phyloP scores from a whole-genome alignment of 2,888 invertebrate species.

The Philereme vetulata region DNA sequence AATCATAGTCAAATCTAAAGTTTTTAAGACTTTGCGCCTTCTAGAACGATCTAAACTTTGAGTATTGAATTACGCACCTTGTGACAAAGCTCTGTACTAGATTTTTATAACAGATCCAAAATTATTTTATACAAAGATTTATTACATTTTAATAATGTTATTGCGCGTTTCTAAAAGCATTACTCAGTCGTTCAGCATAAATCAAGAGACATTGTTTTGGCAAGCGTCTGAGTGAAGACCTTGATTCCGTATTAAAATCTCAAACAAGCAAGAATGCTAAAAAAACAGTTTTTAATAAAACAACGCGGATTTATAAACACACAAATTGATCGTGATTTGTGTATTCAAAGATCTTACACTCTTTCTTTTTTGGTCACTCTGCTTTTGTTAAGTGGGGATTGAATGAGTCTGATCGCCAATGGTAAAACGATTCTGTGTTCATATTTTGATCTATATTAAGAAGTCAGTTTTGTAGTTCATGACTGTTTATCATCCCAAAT shows the following conservation, averaged over 20 bases:
- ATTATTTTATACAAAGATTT: slow-evolving; percentile 51
- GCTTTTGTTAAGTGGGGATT: no score
- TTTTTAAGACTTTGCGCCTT: no score
- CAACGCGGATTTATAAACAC: slow-evolving; percentile 1
- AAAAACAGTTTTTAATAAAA: slow-evolving; percentile 49
- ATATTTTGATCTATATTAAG: no score
- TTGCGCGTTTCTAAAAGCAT: slow-evolving; percentile 41
- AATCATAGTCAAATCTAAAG: no score
- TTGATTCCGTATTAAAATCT: slow-evolving; percentile 59
- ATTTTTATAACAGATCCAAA: slow-evolving; percentile 48
- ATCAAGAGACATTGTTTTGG: slow-evolving; percentile 62
- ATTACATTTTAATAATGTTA: slow-evolving; percentile 49
- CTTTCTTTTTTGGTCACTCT: no score
- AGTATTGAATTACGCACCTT: neutral
- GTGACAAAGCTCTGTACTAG: neutral
- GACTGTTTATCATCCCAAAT: no score
- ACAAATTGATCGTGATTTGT: slow-evolving; percentile 13
- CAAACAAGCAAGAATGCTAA: slow-evolving; percentile 53
- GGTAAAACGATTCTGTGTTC: no score
- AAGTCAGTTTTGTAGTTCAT: no score
- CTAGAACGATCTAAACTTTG: no score
- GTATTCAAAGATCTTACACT: neutral
- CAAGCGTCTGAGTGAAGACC: slow-evolving; percentile 53
- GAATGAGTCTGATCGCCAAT: no score
- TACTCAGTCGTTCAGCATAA: slow-evolving; percentile 42